Conservation (phyloP, 2,888 invertebrate species). For the Iphiclides podalirius region DNA sequence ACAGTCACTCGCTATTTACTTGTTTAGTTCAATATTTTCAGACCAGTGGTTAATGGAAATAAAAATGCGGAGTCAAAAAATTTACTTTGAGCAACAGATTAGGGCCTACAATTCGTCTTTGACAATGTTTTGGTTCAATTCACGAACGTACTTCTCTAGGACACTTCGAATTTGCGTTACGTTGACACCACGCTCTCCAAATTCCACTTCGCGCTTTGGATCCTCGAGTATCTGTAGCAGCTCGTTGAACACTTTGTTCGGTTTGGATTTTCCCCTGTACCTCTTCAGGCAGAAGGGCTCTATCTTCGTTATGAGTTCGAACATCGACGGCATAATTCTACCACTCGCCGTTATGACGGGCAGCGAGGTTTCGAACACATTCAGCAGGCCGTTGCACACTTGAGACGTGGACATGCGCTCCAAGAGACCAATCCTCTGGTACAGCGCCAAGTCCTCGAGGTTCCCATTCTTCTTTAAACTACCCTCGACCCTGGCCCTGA, state of each 20-base stretch:
- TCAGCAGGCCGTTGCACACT: constrained; percentile 55
- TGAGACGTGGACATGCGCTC: constrained; percentile 48
- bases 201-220: constrained; percentile 32
- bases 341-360: constrained; percentile 36
- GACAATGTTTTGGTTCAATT: constrained; percentile 30
- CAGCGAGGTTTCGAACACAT: constrained; percentile 46
- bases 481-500: constrained; percentile 38
- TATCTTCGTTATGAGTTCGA: constrained; percentile 48
- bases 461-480: constrained; percentile 36
- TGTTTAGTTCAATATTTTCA: no score
- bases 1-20: no score
- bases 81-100: no score
- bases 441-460: constrained; percentile 40
- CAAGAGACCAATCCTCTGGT: constrained; percentile 56
- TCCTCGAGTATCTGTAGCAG: constrained; percentile 41
- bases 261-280: constrained; percentile 41
- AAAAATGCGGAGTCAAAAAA: no score
- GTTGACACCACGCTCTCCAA: constrained; percentile 37
- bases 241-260: constrained; percentile 39
- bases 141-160: constrained; percentile 44
- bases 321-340: constrained; percentile 38
- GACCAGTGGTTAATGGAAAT: no score
- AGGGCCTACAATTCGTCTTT: constrained; percentile 50
- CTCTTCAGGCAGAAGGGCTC: constrained; percentile 48
- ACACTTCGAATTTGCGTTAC: constrained; percentile 35